These are phyloP conservation scores for Solenodon paradoxus DNA, from an alignment of 2,113 vertebrate species.

Conservation along the genomic window DNA sequence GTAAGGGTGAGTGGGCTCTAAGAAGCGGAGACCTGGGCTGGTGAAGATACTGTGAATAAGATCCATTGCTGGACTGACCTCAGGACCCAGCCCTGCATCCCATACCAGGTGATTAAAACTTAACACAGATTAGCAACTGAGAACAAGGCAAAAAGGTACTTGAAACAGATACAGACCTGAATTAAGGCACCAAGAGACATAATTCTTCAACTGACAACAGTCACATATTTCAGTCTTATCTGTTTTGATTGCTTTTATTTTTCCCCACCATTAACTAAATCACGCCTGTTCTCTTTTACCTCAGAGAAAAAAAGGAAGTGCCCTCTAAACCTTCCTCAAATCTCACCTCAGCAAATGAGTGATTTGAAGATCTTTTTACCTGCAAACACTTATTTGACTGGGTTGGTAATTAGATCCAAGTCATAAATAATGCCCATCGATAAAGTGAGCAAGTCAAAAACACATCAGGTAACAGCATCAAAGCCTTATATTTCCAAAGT, in stretches of 20 bases:
- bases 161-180: not conserved
- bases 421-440: not conserved
- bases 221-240: rapidly evolving
- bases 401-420: not conserved
- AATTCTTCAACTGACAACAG: not conserved
- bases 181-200: not conserved
- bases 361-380: not conserved
- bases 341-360: not conserved
- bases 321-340: not conserved
- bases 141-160: not conserved
- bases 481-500: not conserved
- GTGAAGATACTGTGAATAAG: not conserved
- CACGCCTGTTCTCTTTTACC: not conserved
- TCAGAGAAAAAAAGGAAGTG: not conserved
- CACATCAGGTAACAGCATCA: rapidly evolving
- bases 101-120: not conserved
- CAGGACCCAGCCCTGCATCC: not conserved
- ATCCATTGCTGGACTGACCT: not conserved
- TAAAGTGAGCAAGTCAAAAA: not conserved
- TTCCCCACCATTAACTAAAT: not conserved
- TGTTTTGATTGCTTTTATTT: not conserved
- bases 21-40: too few species aligned
- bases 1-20: too few species aligned
- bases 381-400: not conserved
- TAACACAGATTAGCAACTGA: not conserved